Evolutionary conservation across 2,113 vertebrate species (phyloP), one percentile per base, ranked within the genome.

Genomic region (Lasiurus borealis): DNA sequence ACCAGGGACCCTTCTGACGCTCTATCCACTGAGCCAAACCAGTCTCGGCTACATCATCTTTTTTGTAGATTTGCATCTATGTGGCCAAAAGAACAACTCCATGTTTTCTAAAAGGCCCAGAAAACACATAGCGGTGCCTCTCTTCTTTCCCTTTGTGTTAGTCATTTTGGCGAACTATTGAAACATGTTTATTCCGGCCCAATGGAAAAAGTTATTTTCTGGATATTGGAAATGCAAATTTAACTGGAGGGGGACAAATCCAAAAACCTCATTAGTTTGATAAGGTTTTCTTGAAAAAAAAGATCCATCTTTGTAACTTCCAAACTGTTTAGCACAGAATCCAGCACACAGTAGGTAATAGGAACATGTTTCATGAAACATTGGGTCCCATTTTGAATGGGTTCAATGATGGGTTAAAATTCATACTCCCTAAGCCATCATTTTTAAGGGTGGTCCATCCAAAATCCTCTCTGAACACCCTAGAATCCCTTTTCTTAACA

Each of bases 151-250:
- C 46, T 77, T 50, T 77, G 29, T 21, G 8, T 77, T 77, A 21
- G 75, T 21, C 48, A 77, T n/a, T 77, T 77, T n/a, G 48, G 29
- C 1, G 1, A 77, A n/a, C 21, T n/a, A 50, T 9, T n/a, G 29
- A 29, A 50, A 50, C 16, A 50, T 77, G 46, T 44, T 46, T 15
- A 48, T 50, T 77, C 2, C 6, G 8, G 75, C 16, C 9, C 2
- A 50, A 77, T 21, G 6, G 29, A n/a, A 77, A 50, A 50, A 50
- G 12, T 21, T 31, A 76, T 68, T 76, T 8, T 66, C 40, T 62
- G 29, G 59, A 82, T 73, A 76, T 50, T 66, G 46, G 66, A 95
- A 86, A 72, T 89, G 68, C 48, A 76, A 89, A 93, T 52, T 80
- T 59, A 71, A 19, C 29, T 29, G 25, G 14, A 48, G 25, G 27